Conservation (phyloP, 2,113 vertebrate genomes). For the Ramphastos sulfuratus region DNA sequence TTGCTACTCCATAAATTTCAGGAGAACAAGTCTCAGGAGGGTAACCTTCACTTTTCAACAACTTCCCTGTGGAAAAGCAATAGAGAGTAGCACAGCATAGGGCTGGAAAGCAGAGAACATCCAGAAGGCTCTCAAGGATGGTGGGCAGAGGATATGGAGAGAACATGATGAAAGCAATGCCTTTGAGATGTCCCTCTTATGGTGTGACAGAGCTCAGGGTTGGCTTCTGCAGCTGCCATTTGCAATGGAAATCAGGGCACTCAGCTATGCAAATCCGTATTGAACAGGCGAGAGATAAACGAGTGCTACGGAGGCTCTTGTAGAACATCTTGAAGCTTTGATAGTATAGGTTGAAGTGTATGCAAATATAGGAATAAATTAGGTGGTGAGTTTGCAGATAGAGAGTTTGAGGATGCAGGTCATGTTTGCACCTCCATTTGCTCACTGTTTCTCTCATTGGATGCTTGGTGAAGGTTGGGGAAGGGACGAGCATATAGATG, state of each 20-base stretch:
- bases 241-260: constrained; percentile 21
- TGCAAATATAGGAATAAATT: neutral
- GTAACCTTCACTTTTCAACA: neutral
- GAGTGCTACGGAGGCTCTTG: neutral
- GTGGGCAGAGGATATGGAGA: neutral
- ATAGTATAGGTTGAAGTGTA: neutral
- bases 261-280: neutral
- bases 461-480: neutral
- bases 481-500: neutral
- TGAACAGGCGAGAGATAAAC: constrained; percentile 6
- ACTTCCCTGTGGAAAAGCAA: neutral
- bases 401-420: neutral
- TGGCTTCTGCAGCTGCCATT: neutral
- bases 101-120: neutral
- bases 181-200: neutral
- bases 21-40: neutral
- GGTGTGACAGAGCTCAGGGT: neutral
- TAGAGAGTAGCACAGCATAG: neutral
- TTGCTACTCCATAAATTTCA: neutral
- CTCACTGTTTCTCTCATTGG: neutral
- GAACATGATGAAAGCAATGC: neutral
- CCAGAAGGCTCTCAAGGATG: neutral
- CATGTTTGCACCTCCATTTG: neutral
- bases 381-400: neutral
- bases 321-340: neutral